These are phyloP conservation scores for Lysandra bellargus DNA, from an alignment of 2,888 invertebrate species.

Conservation along the genomic window DNA sequence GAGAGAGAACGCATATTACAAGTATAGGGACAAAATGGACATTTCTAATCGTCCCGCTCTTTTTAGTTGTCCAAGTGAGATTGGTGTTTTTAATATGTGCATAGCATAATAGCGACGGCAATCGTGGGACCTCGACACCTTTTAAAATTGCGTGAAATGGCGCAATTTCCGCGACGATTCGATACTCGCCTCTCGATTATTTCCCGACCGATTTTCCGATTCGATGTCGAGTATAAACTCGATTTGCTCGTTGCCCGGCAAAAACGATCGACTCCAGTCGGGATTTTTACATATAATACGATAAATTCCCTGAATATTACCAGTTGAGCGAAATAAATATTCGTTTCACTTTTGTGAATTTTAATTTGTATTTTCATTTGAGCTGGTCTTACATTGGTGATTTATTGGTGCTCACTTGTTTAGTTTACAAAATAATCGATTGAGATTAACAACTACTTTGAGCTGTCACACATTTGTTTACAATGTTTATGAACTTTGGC, in stretches of 20 bases:
- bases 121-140: slow-evolving; percentile 45
- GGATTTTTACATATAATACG: slow-evolving; percentile 29
- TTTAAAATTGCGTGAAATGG: slow-evolving; percentile 64
- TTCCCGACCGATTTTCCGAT: slow-evolving; percentile 61
- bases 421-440: neutral
- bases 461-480: neutral
- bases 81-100: slow-evolving; percentile 37
- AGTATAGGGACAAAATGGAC: slow-evolving; percentile 15
- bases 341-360: slow-evolving; percentile 1
- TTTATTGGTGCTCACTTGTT: neutral
- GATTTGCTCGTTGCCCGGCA: slow-evolving; percentile 43
- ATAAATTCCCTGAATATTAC: slow-evolving; percentile 21
- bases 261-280: slow-evolving; percentile 23
- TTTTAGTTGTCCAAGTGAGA: slow-evolving; percentile 32
- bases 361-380: slow-evolving; percentile 20
- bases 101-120: slow-evolving; percentile 33
- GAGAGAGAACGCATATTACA: neutral
- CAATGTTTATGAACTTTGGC: neutral
- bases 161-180: slow-evolving; percentile 64
- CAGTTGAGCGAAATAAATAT: slow-evolving; percentile 5
- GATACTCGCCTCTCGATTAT: slow-evolving; percentile 64
- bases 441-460: neutral
- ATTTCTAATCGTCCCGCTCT: slow-evolving; percentile 19
- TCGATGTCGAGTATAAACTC: slow-evolving; percentile 51
- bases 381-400: neutral